These are phyloP conservation scores for Knipowitschia caucasica DNA, from an alignment of 2,797 vertebrate genomes.

Conservation along the genomic window DNA sequence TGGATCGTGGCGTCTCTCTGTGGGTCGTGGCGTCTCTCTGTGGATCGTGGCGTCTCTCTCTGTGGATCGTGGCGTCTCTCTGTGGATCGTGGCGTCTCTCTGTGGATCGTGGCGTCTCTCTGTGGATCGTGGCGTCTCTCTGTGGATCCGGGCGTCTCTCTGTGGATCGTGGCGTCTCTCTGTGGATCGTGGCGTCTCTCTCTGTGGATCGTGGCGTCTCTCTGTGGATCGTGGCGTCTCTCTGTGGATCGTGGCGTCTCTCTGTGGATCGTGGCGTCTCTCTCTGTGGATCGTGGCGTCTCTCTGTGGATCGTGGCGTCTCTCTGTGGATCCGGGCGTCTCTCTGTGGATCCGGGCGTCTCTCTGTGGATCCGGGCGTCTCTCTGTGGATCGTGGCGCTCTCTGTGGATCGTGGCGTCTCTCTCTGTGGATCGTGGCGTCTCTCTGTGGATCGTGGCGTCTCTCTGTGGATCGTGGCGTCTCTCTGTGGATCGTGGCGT, in stretches of 20 bases:
- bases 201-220: slow-evolving; percentile 29
- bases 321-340: slow-evolving; percentile 29
- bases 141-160: slow-evolving; percentile 29
- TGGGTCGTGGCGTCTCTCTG: slow-evolving; percentile 20
- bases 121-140: slow-evolving; percentile 29
- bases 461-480: slow-evolving; percentile 29
- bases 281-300: slow-evolving; percentile 29
- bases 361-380: slow-evolving; percentile 29
- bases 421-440: slow-evolving; percentile 29
- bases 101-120: slow-evolving; percentile 29
- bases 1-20: slow-evolving; percentile 29
- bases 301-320: slow-evolving; percentile 29
- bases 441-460: slow-evolving; percentile 29
- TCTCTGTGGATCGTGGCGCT: no score
- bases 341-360: slow-evolving; percentile 29
- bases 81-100: slow-evolving; percentile 29
- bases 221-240: slow-evolving; percentile 29
- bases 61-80: slow-evolving; percentile 29
- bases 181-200: no score
- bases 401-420: no score
- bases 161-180: slow-evolving; percentile 29
- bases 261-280: no score
- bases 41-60: no score
- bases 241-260: slow-evolving; percentile 29
- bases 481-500: slow-evolving; percentile 24